Evolutionary conservation across 2,113 vertebrate species (phyloP), one percentile per base, ranked within the genome.

Genomic region (Cromileptes altivelis): DNA sequence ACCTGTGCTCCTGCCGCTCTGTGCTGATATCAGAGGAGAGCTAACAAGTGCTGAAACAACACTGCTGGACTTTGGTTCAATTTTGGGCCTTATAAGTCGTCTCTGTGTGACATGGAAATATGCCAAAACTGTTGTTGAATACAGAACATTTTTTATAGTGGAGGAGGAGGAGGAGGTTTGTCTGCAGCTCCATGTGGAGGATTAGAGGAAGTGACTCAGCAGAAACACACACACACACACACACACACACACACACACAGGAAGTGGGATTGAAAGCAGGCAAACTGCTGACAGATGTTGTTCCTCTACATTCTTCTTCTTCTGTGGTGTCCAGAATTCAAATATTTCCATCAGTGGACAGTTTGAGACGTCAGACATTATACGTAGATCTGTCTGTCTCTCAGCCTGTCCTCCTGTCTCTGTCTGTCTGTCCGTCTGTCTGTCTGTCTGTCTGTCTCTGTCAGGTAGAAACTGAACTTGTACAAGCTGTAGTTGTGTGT

Each of bases 161-260:
- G 21, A 37, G 30, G 40, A 42, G 40, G 10, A 10, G 10, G 49
- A 40, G 50, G 67, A 27, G 56, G 25, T 74, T 27, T 63, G 49
- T 42, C 11, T 58, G 56, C 10, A 58, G 56, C 56, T 58, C 56
- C 56, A 58, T 58, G 57, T 58, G 19, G 50, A 57, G 64, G 27
- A 15, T 62, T 47, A 23, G 14, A 73, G 42, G 65, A 85, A 60
- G 17, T 85, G 78, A 85, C 58, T 85, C 84, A 73, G 84, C 85
- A 79, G 49, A 78, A 78, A 70, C 4, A 61, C 61, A 61, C 55
- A 68, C 72, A 68, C 64, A 53, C 52, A 37, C 58, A 27, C 57
- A 45, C 63, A 68, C 63, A 52, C 50, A 67, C 33, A 70, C 4
- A 61, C 61, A 61, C 55, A 62, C 72, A 68, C 67, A 68, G 53